phyloP scores from a whole-genome alignment of 2,888 invertebrate species.

The Hecatera dysodea region DNA sequence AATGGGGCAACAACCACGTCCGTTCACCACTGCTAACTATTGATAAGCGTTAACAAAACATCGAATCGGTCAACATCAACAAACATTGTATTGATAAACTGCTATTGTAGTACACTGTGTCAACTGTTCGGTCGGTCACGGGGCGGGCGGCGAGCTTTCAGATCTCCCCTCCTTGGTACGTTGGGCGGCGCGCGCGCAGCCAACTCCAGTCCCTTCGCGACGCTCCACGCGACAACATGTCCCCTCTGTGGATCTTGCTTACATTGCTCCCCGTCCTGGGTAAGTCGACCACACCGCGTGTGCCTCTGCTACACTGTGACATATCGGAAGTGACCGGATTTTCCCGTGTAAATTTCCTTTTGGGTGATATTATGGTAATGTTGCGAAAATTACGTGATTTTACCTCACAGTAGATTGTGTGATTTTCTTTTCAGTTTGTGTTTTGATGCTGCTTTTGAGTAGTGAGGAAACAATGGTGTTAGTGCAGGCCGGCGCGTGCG shows the following conservation, averaged over 20 bases:
- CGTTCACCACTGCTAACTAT: neutral
- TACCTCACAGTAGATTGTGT: conserved; percentile 45
- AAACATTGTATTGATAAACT: conserved; percentile 47
- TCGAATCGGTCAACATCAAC: conserved; percentile 13
- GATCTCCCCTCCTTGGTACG: conserved; percentile 73
- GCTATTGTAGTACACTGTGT: conserved; percentile 54
- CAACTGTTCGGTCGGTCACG: conserved; percentile 43
- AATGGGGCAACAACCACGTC: neutral
- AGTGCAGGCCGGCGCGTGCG: conserved; percentile 72
- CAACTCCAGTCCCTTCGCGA: conserved; percentile 84
- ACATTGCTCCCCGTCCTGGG: conserved; percentile 88
- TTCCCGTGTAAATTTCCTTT: conserved; percentile 57
- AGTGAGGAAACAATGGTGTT: conserved; percentile 73
- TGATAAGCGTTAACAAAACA: conserved; percentile 20
- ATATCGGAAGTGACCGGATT: conserved; percentile 72
- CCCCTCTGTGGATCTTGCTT: conserved; percentile 87
- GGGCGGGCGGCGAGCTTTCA: conserved; percentile 87
- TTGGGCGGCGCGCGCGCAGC: conserved; percentile 78
- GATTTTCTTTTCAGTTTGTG: conserved; percentile 53
- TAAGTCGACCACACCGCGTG: conserved; percentile 77
- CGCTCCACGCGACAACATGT: conserved; percentile 88
- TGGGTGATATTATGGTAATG: conserved; percentile 50
- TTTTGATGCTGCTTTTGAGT: conserved; percentile 57
- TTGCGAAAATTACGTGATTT: conserved; percentile 25
- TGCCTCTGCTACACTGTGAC: conserved; percentile 68